Evolutionary conservation across 2,113 vertebrate species (phyloP).

Genomic region (Notarius lentiginosus): DNA sequence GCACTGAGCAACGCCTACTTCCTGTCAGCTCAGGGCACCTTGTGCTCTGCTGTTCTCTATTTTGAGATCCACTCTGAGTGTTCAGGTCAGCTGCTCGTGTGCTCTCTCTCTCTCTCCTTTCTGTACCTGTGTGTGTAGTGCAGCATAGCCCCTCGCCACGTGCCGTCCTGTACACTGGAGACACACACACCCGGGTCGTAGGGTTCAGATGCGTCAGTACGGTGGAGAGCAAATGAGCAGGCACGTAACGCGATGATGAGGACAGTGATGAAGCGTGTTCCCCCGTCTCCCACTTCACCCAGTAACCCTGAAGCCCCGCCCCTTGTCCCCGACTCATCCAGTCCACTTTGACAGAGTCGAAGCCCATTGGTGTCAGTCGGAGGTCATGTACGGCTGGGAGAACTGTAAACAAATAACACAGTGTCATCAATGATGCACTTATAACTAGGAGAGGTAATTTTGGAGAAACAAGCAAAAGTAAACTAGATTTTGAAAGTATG

Average conservation of each 20-base stretch:
- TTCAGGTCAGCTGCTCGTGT: background rate
- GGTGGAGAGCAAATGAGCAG: slow-evolving; percentile 58
- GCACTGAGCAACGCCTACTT: background rate
- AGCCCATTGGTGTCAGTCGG: slow-evolving; percentile 52
- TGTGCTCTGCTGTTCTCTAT: background rate
- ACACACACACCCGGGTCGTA: slow-evolving; percentile 73
- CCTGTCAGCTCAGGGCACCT: background rate
- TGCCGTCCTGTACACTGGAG: slow-evolving; percentile 70
- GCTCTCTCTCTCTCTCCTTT: background rate
- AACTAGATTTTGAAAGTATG: too few species aligned
- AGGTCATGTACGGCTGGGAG: slow-evolving; percentile 61
- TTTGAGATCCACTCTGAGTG: too few species aligned
- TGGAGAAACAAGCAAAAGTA: too few species aligned
- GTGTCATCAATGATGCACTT: background rate
- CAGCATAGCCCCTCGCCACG: slow-evolving; percentile 73
- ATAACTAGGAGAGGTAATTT: background rate
- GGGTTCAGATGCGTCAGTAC: slow-evolving; percentile 62
- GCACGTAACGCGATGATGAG: slow-evolving; percentile 59
- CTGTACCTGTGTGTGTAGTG: slow-evolving; percentile 62
- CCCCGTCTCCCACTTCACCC: slow-evolving; percentile 71
- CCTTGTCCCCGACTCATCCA: slow-evolving; percentile 65
- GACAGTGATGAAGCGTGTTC: slow-evolving; percentile 14
- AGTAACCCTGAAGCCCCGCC: slow-evolving; percentile 71
- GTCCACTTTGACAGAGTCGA: slow-evolving; percentile 61
- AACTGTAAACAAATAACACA: slow-evolving; percentile 37